These are phyloP conservation scores for Melanotaenia maccullochi DNA, from an alignment of 2,797 vertebrate species.

Conservation along the genomic window DNA sequence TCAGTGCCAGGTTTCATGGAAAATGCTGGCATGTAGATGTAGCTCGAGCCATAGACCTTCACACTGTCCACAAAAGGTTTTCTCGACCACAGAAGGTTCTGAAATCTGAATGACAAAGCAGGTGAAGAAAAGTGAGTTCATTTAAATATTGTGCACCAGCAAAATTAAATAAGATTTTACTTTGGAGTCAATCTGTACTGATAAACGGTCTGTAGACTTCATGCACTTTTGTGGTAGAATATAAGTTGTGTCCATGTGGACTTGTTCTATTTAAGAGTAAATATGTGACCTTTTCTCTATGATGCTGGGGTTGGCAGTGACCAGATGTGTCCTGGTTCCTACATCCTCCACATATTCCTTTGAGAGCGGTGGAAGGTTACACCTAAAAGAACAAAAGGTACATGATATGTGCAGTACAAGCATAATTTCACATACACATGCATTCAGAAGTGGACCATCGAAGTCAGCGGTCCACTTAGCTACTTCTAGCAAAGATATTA, in stretches of 20 bases:
- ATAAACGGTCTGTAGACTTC: neutral
- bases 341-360: constrained; percentile 90
- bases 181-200: neutral
- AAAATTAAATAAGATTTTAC: neutral
- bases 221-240: neutral
- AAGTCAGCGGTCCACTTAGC: neutral
- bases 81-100: constrained; percentile 95
- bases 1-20: constrained; percentile 94
- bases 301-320: constrained; percentile 98
- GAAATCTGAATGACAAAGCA: constrained; percentile 83
- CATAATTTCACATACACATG: neutral
- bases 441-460: neutral
- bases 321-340: constrained; percentile 91
- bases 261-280: neutral
- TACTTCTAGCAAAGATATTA: neutral
- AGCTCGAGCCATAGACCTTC: constrained; percentile 92
- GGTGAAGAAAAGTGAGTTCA: neutral
- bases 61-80: constrained; percentile 92
- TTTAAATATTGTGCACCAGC: neutral
- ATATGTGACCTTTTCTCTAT: constrained; percentile 91
- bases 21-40: constrained; percentile 97
- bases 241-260: neutral
- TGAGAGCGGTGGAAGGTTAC: constrained; percentile 95
- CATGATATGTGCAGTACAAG: neutral
- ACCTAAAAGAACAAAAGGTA: constrained; percentile 77